These are phyloP conservation scores for Vollenhovia emeryi DNA, from an alignment of 1,140 invertebrate species.

Conservation along the genomic window DNA sequence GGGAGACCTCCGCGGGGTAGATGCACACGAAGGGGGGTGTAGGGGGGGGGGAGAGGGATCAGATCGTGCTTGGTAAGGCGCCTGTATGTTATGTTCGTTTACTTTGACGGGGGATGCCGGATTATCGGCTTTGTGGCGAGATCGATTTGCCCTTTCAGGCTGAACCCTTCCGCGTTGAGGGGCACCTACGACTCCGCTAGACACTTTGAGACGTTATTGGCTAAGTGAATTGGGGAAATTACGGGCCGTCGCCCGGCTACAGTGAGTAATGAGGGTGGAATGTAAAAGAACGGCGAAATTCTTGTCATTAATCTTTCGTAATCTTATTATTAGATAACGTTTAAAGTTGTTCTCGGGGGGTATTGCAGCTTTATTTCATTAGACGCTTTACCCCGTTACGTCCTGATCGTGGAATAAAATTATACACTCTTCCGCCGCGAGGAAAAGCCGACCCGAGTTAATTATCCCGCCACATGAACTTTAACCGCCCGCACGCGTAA, in stretches of 20 bases:
- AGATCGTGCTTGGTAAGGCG: constrained; percentile 27
- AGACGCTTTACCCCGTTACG: neutral
- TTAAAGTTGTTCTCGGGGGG: neutral
- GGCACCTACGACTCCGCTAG: constrained; percentile 10
- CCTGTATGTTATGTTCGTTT: constrained; percentile 48
- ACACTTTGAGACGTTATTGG: neutral
- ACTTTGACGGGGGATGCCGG: constrained; percentile 54
- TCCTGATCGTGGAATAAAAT: neutral
- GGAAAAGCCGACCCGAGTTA: constrained; percentile 28
- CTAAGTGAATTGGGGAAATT: constrained; percentile 16
- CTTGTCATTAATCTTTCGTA: neutral
- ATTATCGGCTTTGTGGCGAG: constrained; percentile 49
- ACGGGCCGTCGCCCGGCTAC: neutral
- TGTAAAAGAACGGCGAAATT: neutral
- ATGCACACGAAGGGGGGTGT: neutral
- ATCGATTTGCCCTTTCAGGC: constrained; percentile 57
- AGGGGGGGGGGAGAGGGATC: constrained; percentile 41
- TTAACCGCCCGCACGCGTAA: constrained; percentile 18
- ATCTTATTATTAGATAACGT: neutral
- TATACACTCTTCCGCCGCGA: neutral
- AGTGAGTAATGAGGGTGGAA: neutral
- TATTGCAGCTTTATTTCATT: neutral
- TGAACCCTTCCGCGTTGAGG: constrained; percentile 29
- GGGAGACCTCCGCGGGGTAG: constrained; percentile 9
- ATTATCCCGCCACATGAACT: constrained; percentile 17